A percentile compares a stretch with the other conserved stretches of the same genome.
phyloP scores from a whole-genome alignment of 2,113 vertebrate species.

The Glaucidium brasilianum region DNA sequence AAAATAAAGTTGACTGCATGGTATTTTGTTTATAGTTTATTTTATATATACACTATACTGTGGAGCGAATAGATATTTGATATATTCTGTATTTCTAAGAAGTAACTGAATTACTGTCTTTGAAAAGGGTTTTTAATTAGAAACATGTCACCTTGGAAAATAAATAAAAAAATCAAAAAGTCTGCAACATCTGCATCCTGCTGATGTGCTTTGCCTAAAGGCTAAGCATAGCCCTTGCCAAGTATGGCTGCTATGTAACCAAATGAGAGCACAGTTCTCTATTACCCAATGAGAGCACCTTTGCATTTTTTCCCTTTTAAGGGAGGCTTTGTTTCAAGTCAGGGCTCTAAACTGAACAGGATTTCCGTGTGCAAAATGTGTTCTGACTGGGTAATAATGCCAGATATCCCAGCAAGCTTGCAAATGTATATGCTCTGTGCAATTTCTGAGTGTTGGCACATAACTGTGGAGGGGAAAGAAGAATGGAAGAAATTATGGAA shows the following conservation, averaged over 20 bases:
- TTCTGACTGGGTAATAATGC: neutral
- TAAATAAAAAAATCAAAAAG: neutral
- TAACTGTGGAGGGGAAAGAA: neutral
- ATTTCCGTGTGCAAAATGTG: neutral
- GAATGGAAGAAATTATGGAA: neutral
- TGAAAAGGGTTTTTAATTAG: neutral
- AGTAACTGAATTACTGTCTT: neutral
- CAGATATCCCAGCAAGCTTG: neutral
- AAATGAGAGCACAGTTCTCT: neutral
- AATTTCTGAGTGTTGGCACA: fast-evolving
- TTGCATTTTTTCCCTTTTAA: neutral
- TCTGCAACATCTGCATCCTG: neutral
- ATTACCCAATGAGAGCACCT: fast-evolving
- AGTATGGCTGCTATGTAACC: neutral
- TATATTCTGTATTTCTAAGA: neutral
- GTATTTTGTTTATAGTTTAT: neutral
- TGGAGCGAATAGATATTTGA: neutral
- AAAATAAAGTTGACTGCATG: neutral
- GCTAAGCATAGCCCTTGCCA: neutral
- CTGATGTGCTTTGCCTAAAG: neutral
- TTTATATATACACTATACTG: neutral
- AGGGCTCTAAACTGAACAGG: neutral
- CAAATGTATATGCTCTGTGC: neutral
- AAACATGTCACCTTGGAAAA: neutral
- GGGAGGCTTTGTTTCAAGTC: neutral